Conservation (phyloP, 2,888 invertebrate genomes). For the Synanthedon formicaeformis region DNA sequence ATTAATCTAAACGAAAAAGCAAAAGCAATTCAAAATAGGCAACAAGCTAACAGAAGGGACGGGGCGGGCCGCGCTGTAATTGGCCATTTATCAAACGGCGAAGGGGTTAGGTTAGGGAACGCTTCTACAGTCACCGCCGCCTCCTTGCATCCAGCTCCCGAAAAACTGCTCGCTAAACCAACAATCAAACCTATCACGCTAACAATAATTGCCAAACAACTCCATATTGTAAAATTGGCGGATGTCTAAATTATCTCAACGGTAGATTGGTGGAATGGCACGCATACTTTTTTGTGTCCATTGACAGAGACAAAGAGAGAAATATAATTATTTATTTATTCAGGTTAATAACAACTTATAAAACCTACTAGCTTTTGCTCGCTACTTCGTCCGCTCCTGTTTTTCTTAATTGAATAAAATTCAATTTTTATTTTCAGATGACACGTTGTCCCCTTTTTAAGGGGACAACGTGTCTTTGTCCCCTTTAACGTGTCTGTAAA, state of each 20-base stretch:
- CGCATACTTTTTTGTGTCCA: too few relatives aligned
- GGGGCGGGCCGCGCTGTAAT: constrained; percentile 62
- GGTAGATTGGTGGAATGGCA: not conserved
- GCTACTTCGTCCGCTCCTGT: too few relatives aligned
- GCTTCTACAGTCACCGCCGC: constrained; percentile 43
- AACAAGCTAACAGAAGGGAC: constrained; percentile 70
- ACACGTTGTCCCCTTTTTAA: too few relatives aligned
- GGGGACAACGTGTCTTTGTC: too few relatives aligned
- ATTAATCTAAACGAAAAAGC: constrained; percentile 72
- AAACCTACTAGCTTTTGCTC: too few relatives aligned
- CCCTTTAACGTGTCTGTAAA: too few relatives aligned
- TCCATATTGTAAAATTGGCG: not conserved
- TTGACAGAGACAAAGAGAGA: too few relatives aligned
- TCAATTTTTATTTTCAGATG: too few relatives aligned
- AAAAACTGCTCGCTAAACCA: constrained; percentile 20
- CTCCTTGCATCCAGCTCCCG: constrained; percentile 37
- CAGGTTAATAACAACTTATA: too few relatives aligned
- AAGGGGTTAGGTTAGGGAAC: constrained; percentile 61
- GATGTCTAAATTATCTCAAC: not conserved
- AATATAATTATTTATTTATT: too few relatives aligned
- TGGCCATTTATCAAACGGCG: constrained; percentile 72
- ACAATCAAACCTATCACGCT: constrained; percentile 16
- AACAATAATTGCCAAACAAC: not conserved
- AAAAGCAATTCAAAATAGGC: constrained; percentile 71
- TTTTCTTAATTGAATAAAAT: too few relatives aligned